Conservation (phyloP, 1,140 invertebrate species). For the Caenorhabditis inopinata region DNA sequence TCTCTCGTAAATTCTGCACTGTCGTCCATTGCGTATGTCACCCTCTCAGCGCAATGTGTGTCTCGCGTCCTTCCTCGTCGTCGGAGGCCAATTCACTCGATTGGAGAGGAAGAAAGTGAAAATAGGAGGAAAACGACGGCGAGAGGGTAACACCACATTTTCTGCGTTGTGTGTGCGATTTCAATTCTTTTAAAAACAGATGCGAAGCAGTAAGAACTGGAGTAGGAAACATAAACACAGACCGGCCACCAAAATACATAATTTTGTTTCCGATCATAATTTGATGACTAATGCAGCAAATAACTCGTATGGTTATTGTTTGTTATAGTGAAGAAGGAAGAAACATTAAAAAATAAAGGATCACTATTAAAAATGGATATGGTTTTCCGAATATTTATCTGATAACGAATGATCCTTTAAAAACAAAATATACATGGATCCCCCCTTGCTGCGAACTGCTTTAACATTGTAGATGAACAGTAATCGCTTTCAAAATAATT, state of each 20-base stretch:
- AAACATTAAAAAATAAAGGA: too few species aligned
- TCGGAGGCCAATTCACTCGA: not conserved
- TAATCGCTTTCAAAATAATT: too few species aligned
- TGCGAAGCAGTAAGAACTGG: constrained; percentile 8
- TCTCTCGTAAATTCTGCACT: not conserved
- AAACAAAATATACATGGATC: too few species aligned
- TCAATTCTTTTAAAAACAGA: constrained; percentile 27
- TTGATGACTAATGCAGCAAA: too few species aligned
- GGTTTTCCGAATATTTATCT: too few species aligned
- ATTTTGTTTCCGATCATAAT: not conserved
- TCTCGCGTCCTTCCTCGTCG: not conserved
- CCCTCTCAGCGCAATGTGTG: not conserved
- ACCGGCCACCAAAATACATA: not conserved
- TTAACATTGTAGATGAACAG: too few species aligned
- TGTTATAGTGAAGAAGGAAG: too few species aligned
- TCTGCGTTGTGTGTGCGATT: constrained; percentile 9
- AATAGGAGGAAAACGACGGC: not conserved
- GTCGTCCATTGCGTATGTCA: not conserved
- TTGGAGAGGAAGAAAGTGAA: not conserved
- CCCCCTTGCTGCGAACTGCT: too few species aligned
- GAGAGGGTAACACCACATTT: not conserved
- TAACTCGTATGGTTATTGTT: too few species aligned
- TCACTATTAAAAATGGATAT: too few species aligned
- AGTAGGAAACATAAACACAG: not conserved
- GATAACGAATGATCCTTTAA: too few species aligned